Evolutionary conservation across 2,888 invertebrate genomes (phyloP), one percentile per base, ranked within the genome.

Genomic region (Mythimna lalbum): DNA sequence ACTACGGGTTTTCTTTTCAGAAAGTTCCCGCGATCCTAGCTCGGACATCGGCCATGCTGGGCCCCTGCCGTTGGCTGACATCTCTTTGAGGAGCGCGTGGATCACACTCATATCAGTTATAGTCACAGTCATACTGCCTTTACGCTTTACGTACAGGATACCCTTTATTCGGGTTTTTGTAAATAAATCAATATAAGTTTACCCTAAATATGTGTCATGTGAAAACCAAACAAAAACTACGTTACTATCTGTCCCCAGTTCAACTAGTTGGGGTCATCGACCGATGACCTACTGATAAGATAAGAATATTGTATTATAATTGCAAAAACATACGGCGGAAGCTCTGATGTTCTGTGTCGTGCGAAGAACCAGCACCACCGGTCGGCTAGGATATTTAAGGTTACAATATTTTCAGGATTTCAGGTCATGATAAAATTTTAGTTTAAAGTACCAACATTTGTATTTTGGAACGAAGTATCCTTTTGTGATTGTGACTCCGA

Each of bases 181-280:
- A n/a, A 59, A 33, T n/a, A 27, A 49, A n/a, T 6, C 21, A 14
- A 49, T 9, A 55, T 55, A 17, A n/a, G 14, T 63, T 50, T 12
- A 4, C 19, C 23, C 39, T 49, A 57, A 53, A 47, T 21, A 21
- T 21, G 33, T 60, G 69, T 12, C 49, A 76, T 49, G 69, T 21
- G 55, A 69, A 69, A 76, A 43, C 27, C 7, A 67, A 76, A 76
- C 76, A 68, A 33, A 76, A 60, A 31, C 39, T 27, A n/a, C n/a
- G n/a, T n/a, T 39, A 14, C 23, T 49, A 76, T 76, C 69, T n/a
- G 10, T 50, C 49, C n/a, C 47, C n/a, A 23, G 23, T 60, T 43
- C n/a, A 49, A 59, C 47, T 53, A 59, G 39, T 47, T 5, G 52
- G 68, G 56, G 73, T 59, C 47, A 47, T 52, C 17, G 76, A 60